phyloP scores from a whole-genome alignment of 2,113 vertebrate genomes.

The Panthera uncia region DNA sequence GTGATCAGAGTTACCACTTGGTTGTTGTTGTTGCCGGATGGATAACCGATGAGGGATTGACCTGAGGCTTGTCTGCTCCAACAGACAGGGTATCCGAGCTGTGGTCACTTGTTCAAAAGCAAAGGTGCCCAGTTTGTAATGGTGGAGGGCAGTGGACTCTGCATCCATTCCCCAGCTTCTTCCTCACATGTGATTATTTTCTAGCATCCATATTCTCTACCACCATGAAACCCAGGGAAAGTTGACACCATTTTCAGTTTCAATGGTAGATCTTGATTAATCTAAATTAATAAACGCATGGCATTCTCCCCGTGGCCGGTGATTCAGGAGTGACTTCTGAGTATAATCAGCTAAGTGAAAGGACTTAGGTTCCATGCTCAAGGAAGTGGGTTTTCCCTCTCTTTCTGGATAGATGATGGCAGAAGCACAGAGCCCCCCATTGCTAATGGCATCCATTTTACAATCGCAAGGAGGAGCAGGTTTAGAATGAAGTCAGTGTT shows the following conservation, averaged over 20 bases:
- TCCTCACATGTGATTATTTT: not conserved
- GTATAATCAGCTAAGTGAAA: not conserved
- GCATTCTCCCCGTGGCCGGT: not conserved
- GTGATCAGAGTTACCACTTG: conserved; percentile 56
- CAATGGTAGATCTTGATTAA: not conserved
- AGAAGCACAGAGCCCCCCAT: not conserved
- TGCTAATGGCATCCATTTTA: not conserved
- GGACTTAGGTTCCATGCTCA: not conserved
- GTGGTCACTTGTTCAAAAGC: not conserved
- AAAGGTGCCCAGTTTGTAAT: not conserved
- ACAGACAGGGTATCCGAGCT: not conserved
- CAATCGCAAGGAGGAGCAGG: not conserved
- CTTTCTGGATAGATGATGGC: not conserved
- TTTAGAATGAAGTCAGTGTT: not conserved
- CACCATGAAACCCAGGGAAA: not conserved
- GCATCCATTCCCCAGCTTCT: not conserved
- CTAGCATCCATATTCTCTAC: not conserved
- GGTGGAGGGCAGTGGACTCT: not conserved
- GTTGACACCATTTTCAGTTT: not conserved
- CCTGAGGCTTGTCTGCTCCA: not conserved
- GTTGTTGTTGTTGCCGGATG: not conserved
- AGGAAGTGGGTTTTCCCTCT: not conserved
- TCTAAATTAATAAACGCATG: not conserved
- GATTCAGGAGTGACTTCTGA: not conserved
- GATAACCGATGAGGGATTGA: not conserved